Conservation (phyloP, 2,113 vertebrate genomes). For the crab-eating macaque (Macaca fascicularis) region T2T-MFA8v1.1 NC_088375.1:5370001-5370500, state of each 20-base stretch:
- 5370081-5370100: background rate
- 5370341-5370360: background rate
- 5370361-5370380: background rate
- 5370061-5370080: background rate
- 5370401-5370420: background rate
- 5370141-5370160: background rate
- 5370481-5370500: background rate
- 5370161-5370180: background rate
- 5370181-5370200: background rate
- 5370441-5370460: background rate
- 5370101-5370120: background rate
- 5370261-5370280: background rate
- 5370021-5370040: background rate
- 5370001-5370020: background rate
- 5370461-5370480: background rate
- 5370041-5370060: background rate
- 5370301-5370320: conserved; percentile 18
- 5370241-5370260: background rate
- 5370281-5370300: background rate
- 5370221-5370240: background rate
- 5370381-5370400: background rate
- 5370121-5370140: conserved; percentile 36
- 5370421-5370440: background rate
- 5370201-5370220: background rate
- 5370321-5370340: background rate